Conservation (phyloP, 2,797 vertebrate genomes). For the Phalanger gymnotis region DNA sequence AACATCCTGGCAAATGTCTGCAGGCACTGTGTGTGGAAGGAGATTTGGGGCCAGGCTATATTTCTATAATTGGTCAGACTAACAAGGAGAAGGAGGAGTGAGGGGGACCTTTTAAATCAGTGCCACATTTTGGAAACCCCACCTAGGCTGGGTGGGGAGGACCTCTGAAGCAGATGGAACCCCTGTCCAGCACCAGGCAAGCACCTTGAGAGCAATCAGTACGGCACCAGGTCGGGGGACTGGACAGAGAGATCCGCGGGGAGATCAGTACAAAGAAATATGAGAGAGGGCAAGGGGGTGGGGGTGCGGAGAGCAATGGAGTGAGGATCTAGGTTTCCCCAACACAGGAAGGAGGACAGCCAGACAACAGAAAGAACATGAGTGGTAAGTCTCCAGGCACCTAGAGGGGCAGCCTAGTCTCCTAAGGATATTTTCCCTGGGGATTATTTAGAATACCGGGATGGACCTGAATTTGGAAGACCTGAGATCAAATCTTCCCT, state of each 20-base stretch:
- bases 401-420: neutral
- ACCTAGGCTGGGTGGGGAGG: neutral
- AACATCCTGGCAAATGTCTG: constrained; percentile 34
- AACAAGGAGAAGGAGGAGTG: neutral
- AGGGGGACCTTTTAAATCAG: neutral
- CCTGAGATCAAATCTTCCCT: neutral
- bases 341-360: neutral
- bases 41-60: constrained; percentile 22
- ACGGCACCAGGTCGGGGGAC: neutral
- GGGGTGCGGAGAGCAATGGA: no score
- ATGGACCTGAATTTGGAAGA: neutral
- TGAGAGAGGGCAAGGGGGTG: neutral
- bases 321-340: neutral
- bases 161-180: neutral
- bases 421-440: neutral
- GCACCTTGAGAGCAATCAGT: neutral
- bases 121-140: neutral
- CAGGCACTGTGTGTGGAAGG: constrained; percentile 1
- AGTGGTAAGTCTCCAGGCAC: neutral
- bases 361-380: neutral
- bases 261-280: neutral
- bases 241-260: neutral
- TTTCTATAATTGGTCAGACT: constrained; percentile 54
- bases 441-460: neutral
- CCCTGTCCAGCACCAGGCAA: neutral